Conservation (phyloP, 92 coral and sea anemone species). For the Siderastrea radians region DNA sequence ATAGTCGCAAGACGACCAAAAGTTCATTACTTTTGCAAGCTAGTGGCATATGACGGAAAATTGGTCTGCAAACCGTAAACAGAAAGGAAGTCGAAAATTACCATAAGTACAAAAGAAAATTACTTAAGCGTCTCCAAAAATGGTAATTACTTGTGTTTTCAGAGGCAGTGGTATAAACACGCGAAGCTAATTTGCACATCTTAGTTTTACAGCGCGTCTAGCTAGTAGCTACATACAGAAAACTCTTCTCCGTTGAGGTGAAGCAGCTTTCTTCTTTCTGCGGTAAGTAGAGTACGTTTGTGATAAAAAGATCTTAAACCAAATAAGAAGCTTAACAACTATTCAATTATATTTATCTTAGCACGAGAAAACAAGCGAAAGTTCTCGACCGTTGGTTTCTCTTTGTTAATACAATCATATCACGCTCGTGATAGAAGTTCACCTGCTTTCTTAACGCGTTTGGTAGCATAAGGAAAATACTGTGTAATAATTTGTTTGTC, state of each 20-base stretch:
- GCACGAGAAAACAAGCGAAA: background rate
- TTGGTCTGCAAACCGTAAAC: background rate
- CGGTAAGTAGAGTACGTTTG: conserved; percentile 8
- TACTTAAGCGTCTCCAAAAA: background rate
- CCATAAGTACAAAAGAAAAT: conserved; percentile 14
- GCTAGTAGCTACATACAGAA: background rate
- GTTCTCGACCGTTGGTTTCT: background rate
- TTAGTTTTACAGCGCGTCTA: conserved; percentile 2
- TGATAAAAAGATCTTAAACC: background rate
- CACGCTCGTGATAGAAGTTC: background rate
- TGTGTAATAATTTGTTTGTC: background rate
- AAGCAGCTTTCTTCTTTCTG: background rate
- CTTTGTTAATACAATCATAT: background rate
- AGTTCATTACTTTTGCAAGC: background rate
- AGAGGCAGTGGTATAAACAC: background rate
- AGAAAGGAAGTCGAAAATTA: background rate
- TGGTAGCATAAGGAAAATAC: background rate
- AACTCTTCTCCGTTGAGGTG: background rate
- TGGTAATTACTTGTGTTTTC: conserved; percentile 20
- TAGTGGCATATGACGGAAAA: background rate
- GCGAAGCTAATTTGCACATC: conserved; percentile 24
- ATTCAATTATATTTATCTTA: background rate
- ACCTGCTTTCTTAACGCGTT: background rate
- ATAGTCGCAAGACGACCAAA: background rate
- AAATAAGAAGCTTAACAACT: background rate